These are phyloP conservation scores for Epinotia ramella DNA, from an alignment of 2,888 invertebrate species.

Conservation along the genomic window DNA sequence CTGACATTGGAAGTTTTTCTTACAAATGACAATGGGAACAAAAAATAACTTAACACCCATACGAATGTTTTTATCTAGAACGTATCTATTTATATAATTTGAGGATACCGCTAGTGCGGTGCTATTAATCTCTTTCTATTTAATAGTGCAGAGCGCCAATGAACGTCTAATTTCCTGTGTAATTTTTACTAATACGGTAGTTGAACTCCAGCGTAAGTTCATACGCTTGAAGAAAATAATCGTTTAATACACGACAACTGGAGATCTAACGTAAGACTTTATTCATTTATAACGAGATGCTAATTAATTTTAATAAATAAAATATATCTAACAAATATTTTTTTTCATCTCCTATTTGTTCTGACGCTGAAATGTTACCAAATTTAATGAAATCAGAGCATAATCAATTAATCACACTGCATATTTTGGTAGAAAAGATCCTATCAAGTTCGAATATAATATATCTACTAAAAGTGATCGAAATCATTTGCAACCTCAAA, in stretches of 20 bases:
- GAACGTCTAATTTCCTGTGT: background rate
- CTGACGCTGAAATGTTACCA: too few relatives aligned
- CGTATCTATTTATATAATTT: background rate
- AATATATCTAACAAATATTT: too few relatives aligned
- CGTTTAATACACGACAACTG: background rate
- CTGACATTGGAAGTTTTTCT: background rate
- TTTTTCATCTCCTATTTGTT: too few relatives aligned
- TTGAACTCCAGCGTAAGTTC: background rate
- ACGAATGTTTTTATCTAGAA: background rate
- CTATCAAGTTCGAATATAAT: background rate
- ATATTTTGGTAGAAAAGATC: background rate
- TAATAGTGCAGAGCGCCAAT: background rate
- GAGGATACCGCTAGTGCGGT: background rate
- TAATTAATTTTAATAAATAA: too few relatives aligned
- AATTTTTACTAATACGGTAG: background rate
- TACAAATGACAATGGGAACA: constrained; percentile 1
- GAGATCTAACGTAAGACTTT: too few relatives aligned
- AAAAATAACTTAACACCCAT: background rate
- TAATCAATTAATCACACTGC: too few relatives aligned
- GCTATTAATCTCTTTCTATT: background rate
- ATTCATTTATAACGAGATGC: too few relatives aligned
- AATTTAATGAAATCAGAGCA: background rate
- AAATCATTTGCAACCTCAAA: background rate
- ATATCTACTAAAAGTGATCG: background rate
- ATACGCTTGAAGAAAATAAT: background rate